Percentiles rank a stretch among this genome's conserved stretches.
Conservation (phyloP, 2,888 invertebrate species). For the Arrhopalites spinosus region DNA sequence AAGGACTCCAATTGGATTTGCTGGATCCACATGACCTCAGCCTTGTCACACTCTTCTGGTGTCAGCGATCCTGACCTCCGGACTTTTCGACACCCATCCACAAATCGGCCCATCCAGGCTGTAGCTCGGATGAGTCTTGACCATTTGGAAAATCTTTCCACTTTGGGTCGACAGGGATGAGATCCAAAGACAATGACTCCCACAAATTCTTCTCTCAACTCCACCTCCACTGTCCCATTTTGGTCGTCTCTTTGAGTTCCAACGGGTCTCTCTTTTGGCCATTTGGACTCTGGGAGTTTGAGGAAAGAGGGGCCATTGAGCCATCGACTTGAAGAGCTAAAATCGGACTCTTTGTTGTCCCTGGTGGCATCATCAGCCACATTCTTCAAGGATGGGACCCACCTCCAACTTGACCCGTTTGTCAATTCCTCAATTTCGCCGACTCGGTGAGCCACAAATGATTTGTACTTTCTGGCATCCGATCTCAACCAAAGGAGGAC, state of each 20-base stretch:
- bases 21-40: slow-evolving; percentile 13
- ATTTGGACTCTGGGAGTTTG: slow-evolving; percentile 1
- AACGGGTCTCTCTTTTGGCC: slow-evolving; percentile 30
- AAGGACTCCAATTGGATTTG: neutral
- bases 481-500: slow-evolving; percentile 44
- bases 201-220: neutral
- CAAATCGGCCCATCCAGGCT: slow-evolving; percentile 18
- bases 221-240: neutral
- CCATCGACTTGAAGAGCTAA: slow-evolving; percentile 38
- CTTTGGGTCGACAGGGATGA: neutral
- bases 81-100: neutral
- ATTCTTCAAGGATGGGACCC: slow-evolving; percentile 43
- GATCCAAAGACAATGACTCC: neutral
- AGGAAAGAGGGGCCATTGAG: slow-evolving; percentile 48
- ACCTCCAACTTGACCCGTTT: slow-evolving; percentile 39
- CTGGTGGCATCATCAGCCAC: slow-evolving; percentile 48
- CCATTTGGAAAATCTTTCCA: slow-evolving; percentile 20
- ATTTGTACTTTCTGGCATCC: slow-evolving; percentile 35
- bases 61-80: neutral
- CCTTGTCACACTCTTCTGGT: neutral
- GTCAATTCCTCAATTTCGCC: slow-evolving; percentile 47
- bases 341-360: neutral
- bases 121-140: slow-evolving; percentile 7
- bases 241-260: neutral
- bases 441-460: slow-evolving; percentile 45